Percentiles rank a stretch among this genome's conserved stretches.
Evolutionary conservation across 2,797 vertebrate species (phyloP).

Genomic region (Acrocephalus scirpaceus): DNA sequence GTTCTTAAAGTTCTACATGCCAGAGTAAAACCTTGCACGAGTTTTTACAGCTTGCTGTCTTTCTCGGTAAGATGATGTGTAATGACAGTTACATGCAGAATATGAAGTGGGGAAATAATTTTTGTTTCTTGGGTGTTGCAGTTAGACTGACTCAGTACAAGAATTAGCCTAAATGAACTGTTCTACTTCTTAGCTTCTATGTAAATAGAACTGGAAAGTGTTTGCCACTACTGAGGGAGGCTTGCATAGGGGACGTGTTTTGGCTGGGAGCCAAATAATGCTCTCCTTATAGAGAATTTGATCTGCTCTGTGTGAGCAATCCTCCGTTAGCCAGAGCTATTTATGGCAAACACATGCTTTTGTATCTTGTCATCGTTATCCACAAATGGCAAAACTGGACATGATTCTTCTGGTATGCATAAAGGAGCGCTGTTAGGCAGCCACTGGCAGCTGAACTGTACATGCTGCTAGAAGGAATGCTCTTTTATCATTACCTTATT

Average conservation of each 20-base stretch:
- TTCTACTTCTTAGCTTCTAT: slow-evolving; percentile 61
- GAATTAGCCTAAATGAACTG: slow-evolving; percentile 33
- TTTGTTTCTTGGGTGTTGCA: background rate
- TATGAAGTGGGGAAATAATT: background rate
- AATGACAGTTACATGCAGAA: background rate
- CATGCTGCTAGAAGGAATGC: slow-evolving; percentile 64
- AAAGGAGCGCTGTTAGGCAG: slow-evolving; percentile 72
- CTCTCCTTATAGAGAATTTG: slow-evolving; percentile 89
- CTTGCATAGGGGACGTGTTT: slow-evolving; percentile 72
- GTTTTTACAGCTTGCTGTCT: background rate
- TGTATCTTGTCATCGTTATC: slow-evolving; percentile 91
- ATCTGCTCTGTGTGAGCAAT: slow-evolving; percentile 84
- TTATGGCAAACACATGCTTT: slow-evolving; percentile 92
- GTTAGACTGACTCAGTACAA: background rate
- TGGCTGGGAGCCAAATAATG: slow-evolving; percentile 75
- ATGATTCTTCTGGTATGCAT: slow-evolving; percentile 81
- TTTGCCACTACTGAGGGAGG: slow-evolving; percentile 65
- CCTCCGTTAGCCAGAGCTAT: slow-evolving; percentile 89
- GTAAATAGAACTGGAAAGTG: slow-evolving; percentile 69
- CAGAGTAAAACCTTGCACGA: slow-evolving; percentile 38
- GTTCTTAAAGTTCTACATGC: slow-evolving; percentile 66
- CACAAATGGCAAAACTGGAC: slow-evolving; percentile 92
- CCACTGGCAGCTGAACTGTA: slow-evolving; percentile 62
- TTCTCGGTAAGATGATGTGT: background rate
- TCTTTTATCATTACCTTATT: slow-evolving; percentile 60